Conservation (phyloP, 2,797 vertebrate species). For the Poeciliopsis gracilis region DNA sequence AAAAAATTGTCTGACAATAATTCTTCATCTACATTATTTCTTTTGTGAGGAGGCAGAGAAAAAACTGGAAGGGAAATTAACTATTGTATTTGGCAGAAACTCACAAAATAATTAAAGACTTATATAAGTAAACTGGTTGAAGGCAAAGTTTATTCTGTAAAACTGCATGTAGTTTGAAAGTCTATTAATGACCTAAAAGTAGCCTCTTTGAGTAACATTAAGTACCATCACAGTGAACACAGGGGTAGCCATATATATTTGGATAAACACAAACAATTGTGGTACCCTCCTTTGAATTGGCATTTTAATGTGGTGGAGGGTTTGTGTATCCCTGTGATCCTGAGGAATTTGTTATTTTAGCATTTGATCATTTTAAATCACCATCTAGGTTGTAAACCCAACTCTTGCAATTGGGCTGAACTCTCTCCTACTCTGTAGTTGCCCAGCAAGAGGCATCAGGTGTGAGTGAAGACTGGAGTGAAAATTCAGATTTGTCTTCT, state of each 20-base stretch:
- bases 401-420: background rate
- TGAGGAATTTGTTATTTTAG: background rate
- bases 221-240: slow-evolving; percentile 15
- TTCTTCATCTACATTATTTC: slow-evolving; percentile 17
- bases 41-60: slow-evolving; percentile 26
- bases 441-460: background rate
- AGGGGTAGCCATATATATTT: background rate
- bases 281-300: background rate
- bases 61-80: slow-evolving; percentile 19
- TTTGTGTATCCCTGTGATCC: background rate
- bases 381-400: background rate
- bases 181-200: slow-evolving; percentile 36
- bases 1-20: slow-evolving; percentile 25
- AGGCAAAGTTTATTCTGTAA: slow-evolving; percentile 20
- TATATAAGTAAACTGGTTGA: background rate
- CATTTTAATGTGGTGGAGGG: background rate
- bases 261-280: background rate
- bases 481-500: too few species aligned
- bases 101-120: slow-evolving; percentile 18
- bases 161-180: slow-evolving; percentile 36
- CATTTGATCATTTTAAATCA: background rate
- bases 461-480: background rate
- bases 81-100: slow-evolving; percentile 22
- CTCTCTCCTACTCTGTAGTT: background rate
- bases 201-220: slow-evolving; percentile 35